Percentiles rank a stretch among this genome's conserved stretches.
Conservation (phyloP, 2,888 invertebrate genomes). For the Amphimallon solstitiale region DNA sequence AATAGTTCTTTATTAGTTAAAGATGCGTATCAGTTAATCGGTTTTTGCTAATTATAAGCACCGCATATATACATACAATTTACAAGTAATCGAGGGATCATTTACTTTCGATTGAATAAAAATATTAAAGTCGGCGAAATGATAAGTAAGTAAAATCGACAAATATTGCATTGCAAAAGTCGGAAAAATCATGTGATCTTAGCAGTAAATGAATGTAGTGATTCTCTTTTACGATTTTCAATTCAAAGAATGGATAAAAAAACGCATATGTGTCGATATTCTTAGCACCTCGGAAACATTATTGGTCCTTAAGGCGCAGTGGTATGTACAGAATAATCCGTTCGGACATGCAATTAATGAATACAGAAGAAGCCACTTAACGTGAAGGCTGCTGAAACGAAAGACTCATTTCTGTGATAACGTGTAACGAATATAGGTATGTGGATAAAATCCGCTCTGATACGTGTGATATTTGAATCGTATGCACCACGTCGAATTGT, state of each 20-base stretch:
- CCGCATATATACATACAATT: background rate
- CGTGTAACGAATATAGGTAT: conserved; percentile 1
- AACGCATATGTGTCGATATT: background rate
- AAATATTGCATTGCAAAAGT: background rate
- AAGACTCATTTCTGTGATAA: conserved; percentile 24
- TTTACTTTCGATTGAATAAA: background rate
- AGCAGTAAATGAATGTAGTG: background rate
- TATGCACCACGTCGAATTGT: background rate
- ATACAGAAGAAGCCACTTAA: conserved; percentile 28
- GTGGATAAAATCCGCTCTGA: conserved; percentile 3
- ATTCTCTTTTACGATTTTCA: conserved; percentile 6
- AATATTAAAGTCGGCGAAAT: background rate
- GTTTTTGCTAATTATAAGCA: background rate
- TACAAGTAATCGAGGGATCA: background rate
- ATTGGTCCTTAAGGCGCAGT: background rate
- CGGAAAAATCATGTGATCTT: background rate
- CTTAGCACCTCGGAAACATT: conserved; percentile 6
- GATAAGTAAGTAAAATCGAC: conserved; percentile 1
- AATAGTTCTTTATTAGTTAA: conserved; percentile 5
- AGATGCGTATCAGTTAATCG: background rate
- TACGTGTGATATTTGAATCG: conserved; percentile 16
- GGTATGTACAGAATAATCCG: conserved; percentile 21
- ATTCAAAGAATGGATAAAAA: background rate
- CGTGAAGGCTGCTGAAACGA: conserved; percentile 19
- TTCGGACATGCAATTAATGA: conserved; percentile 21